Evolutionary conservation across 2,113 vertebrate genomes (phyloP), one percentile per base, ranked within the genome.

Genomic region (Brachionichthys hirsutus): DNA sequence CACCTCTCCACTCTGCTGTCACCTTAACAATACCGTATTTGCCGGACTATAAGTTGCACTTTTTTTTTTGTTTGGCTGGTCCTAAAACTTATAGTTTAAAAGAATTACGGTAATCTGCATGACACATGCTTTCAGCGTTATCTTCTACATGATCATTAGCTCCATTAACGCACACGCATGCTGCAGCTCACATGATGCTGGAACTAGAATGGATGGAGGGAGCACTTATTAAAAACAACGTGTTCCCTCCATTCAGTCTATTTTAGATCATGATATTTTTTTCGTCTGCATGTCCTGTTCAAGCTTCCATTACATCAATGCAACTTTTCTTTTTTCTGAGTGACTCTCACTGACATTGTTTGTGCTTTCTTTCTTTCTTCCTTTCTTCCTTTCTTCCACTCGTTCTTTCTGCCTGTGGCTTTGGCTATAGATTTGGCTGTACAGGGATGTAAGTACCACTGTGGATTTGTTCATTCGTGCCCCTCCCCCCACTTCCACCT

Each of bases 381-480:
- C 75, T 48, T 62, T 52, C 75, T 62, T 66, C 55, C 68, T 68
- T 76, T 81, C 76, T 56, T 84, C 64, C 78, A 73, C 82, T 75
- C 15, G 63, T 82, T 98, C 94, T 96, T 95, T 98, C 95, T 98
- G 95, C 95, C 95, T 97, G 95, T 98, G 95, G 91, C 98, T 98
- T 98, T 95, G 95, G 92, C 94, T 97, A 90, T 99, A 99, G 97
- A 98, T 99, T 93, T 99, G 97, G 97, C 97, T 99, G 96, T 99
- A 99, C 96, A 99, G 97, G 96, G 97, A 99, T 98, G 97, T 99
- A 98, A 99, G 97, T 99, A 99, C 92, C 93, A 94, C 94, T 95
- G 94, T 95, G 92, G 94, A 83, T 38, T 77, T 38, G 59, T 59
- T 69, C 77, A 79, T 73, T 77, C 73, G 67, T 14, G 54, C 70